phyloP scores from a whole-genome alignment of 2,797 vertebrate species.

The Darevskia nairensis region DNA sequence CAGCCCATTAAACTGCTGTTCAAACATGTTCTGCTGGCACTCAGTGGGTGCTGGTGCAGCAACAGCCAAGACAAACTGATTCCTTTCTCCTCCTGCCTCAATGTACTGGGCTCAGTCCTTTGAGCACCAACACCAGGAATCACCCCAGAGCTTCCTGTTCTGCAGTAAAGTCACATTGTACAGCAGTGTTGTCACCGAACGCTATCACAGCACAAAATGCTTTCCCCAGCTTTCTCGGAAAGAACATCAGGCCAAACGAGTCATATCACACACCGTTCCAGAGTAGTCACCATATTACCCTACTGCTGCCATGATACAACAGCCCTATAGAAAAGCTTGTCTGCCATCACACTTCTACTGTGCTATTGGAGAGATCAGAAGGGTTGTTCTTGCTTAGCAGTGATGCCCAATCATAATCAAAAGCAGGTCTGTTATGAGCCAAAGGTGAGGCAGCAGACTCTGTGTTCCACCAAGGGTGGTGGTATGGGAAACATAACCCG shows the following conservation, averaged over 20 bases:
- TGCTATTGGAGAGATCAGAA: not conserved
- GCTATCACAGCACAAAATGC: constrained; percentile 1
- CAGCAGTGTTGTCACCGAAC: not conserved
- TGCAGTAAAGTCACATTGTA: not conserved
- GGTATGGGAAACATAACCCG: not conserved
- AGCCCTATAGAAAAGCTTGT: not conserved
- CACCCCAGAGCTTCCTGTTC: not conserved
- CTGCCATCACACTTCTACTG: not conserved
- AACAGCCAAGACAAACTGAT: not conserved
- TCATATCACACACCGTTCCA: not conserved
- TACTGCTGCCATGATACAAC: not conserved
- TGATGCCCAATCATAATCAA: not conserved
- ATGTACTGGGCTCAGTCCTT: not conserved
- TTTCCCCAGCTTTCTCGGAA: not conserved
- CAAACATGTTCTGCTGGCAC: constrained; percentile 14
- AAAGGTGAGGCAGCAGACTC: not conserved
- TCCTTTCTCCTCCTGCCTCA: not conserved
- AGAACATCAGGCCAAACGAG: not conserved
- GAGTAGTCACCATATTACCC: not conserved
- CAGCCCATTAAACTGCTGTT: constrained; percentile 24
- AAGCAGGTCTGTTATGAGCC: not conserved
- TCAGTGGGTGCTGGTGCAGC: not conserved
- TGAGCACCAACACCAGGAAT: not conserved
- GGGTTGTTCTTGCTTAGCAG: not conserved
- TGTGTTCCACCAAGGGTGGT: not conserved